Base-by-base conservation (phyloP, 2,113 vertebrate species). In the Mormyrus lacerda region DNA sequence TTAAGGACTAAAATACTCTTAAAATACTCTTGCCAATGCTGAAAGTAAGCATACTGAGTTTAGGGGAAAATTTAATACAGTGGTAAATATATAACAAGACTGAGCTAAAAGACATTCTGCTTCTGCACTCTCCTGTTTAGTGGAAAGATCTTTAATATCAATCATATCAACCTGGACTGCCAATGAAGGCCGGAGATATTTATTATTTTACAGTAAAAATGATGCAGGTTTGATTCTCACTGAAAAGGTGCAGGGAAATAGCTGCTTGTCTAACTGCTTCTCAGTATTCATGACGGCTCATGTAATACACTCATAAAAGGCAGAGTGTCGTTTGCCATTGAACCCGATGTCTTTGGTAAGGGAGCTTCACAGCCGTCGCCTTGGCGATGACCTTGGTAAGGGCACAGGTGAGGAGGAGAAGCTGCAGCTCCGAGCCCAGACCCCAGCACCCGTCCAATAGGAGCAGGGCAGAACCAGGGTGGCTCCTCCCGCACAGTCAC, bases 321-420 rank as follows among this genome's bases (percentile, higher is more conserved):
- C 39, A n/a, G 51, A 47, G 73, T 48, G 10, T 15, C 2, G 17
- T 58, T 89, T 89, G 82, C 88, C 45, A 55, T 45, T 85, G 15
- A 88, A 85, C 58, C 4, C 39, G 88, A 88, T 88, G 91, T 91
- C 88, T 93, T 91, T 90, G 89, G 90, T 91, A 85, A 90, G 85
- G 85, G 76, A 45, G 82, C 88, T 87, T 45, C 50, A 83, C 86
- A 87, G 69, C 48, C 44, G 42, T 9, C 0, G 84, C 88, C 92
- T 94, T 90, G 91, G 93, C 87, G 88, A 89, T 85, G 91, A 92
- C 90, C 82, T 90, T 50, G 89, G 85, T 94, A 92, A 94, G 91
- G 92, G 90, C 92, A 91, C 76, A 86, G 31, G 90, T 92, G 91
- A 92, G 85, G 73, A 90, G 79, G 85, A 88, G 88, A 76, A 88